Conservation (phyloP, 2,797 vertebrate genomes). For the Glyptemys insculpta region DNA sequence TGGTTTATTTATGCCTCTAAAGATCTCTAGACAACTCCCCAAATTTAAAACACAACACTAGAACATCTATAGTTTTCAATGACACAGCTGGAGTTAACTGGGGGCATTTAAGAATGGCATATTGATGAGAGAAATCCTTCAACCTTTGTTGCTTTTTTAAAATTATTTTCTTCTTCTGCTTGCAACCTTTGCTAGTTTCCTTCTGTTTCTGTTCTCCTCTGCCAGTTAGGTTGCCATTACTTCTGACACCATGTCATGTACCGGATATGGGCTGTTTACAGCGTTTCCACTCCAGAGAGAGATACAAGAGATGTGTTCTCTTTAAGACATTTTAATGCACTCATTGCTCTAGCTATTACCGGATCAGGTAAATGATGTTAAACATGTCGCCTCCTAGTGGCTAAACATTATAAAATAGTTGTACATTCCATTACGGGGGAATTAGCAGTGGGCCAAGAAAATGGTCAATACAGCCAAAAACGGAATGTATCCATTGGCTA, state of each 20-base stretch:
- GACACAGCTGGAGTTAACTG: too few species aligned
- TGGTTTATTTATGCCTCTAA: conserved; percentile 28
- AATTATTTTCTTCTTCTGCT: too few species aligned
- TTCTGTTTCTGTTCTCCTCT: background rate
- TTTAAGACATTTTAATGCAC: background rate
- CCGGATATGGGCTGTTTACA: background rate
- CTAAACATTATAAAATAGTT: background rate
- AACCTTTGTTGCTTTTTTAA: too few species aligned
- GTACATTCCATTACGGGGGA: background rate
- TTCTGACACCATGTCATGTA: background rate
- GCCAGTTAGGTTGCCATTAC: background rate
- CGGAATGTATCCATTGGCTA: background rate
- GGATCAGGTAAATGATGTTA: background rate
- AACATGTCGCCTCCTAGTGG: background rate
- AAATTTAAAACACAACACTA: background rate
- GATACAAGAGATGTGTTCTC: background rate
- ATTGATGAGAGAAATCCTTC: too few species aligned
- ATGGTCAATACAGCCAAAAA: background rate
- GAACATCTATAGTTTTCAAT: background rate
- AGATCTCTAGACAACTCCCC: background rate
- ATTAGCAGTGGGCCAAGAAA: background rate
- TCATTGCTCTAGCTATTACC: background rate
- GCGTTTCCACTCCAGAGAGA: background rate
- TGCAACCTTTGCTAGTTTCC: background rate
- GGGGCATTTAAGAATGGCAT: too few species aligned